Evolutionary conservation across 2,888 invertebrate genomes (phyloP), one percentile per base, ranked within the genome.

Genomic region (Crossocerus cetratus): DNA sequence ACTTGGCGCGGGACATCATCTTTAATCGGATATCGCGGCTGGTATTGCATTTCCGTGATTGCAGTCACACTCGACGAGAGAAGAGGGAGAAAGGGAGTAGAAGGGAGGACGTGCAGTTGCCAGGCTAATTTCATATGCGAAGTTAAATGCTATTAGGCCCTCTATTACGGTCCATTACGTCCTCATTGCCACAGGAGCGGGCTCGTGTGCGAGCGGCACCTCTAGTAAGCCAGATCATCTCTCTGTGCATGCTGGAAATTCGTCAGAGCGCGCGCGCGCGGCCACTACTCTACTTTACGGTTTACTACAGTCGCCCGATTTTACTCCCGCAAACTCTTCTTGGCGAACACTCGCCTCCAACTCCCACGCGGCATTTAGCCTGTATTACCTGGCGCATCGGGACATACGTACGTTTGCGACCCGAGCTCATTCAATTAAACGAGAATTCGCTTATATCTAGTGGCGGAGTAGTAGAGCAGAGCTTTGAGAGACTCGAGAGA

Each of bases 151-250:
- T 65, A 76, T 76, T 77, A 73, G 60, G 54, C 20, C 70, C 68
- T 62, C 77, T 67, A 77, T 77, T 65, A 76, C 65, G 68, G 67
- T 76, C 73, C 74, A 74, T 69, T 77, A 74, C 65, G 62, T 59
- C 63, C 54, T 43, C 63, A 58, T 71, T 66, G 59, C 32, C 11
- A 32, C 8, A 11, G 57, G 44, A 16, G 61, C 18, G 43, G 11
- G 13, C 11, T n/a, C 32, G 14, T 21, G 16, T 56, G 56, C 21
- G 16, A 32, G 3, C 22, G 14, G 14, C 1, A 32, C 32, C 32
- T 32, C 32, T 32, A 1, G 0, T 32, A 32, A 32, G 32, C 32
- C 32, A 32, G 5, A 42, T 49, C 23, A 16, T 53, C 49, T 23
- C 64, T 60, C 64, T 70, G 56, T 64, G 56, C 64, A 60, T 20